phyloP scores from a whole-genome alignment of 2,797 vertebrate species.

The Caiman crocodilus region DNA sequence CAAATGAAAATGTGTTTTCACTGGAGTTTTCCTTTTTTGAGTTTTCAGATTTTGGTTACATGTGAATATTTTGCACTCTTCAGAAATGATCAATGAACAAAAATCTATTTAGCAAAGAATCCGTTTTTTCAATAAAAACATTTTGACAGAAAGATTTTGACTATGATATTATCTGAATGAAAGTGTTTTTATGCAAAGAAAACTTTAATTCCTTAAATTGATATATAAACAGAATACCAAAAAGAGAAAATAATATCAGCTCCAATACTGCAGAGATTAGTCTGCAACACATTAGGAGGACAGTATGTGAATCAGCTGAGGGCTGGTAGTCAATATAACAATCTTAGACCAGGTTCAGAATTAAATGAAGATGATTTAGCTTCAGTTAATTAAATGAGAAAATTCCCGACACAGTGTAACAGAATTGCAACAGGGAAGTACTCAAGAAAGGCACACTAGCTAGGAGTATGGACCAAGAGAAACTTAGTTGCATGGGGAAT shows the following conservation, averaged over 20 bases:
- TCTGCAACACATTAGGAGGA: background rate
- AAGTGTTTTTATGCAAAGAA: background rate
- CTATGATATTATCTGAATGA: conserved; percentile 11
- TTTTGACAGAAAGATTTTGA: background rate
- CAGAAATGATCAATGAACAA: too few species aligned
- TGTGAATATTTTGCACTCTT: too few species aligned
- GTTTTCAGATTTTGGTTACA: too few species aligned
- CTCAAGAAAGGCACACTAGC: background rate
- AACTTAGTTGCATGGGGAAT: background rate
- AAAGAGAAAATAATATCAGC: background rate
- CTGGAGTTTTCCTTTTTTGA: too few species aligned
- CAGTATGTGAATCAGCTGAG: background rate
- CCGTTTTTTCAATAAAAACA: background rate
- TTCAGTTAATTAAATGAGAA: background rate
- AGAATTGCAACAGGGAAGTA: background rate
- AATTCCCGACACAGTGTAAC: background rate
- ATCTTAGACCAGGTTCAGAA: background rate
- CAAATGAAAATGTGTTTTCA: too few species aligned
- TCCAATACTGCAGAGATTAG: background rate
- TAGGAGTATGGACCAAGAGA: background rate
- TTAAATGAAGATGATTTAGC: background rate
- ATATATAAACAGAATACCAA: background rate
- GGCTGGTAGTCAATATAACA: background rate
- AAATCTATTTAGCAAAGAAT: background rate
- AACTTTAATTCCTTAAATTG: background rate